Percentiles rank a stretch among this genome's conserved stretches.
phyloP scores from a whole-genome alignment of 2,888 invertebrate genomes.

The Diarsia mendica region DNA sequence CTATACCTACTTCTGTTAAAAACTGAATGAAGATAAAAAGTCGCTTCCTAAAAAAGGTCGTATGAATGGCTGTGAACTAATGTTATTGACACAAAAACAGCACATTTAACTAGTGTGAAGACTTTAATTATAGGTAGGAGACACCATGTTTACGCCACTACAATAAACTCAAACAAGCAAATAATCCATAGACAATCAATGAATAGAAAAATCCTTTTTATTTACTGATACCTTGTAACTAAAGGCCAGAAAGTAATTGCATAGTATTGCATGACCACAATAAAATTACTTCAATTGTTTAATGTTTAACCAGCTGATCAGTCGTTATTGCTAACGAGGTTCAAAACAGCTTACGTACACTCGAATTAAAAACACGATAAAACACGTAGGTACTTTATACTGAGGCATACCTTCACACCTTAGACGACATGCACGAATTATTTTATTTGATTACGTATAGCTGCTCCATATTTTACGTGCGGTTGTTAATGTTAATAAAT shows the following conservation, averaged over 20 bases:
- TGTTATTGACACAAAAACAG: constrained; percentile 13
- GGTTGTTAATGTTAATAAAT: background rate
- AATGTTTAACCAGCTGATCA: constrained; percentile 83
- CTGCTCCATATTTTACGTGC: constrained; percentile 11
- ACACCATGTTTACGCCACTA: background rate
- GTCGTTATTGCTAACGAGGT: constrained; percentile 69
- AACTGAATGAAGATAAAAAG: constrained; percentile 45
- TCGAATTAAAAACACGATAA: constrained; percentile 75
- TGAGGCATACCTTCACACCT: constrained; percentile 40
- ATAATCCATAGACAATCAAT: constrained; percentile 38
- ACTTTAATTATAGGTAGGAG: background rate
- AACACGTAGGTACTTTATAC: constrained; percentile 69
- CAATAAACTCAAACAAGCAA: constrained; percentile 17
- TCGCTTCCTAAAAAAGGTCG: constrained; percentile 11
- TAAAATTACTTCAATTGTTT: constrained; percentile 80
- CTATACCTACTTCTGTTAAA: background rate
- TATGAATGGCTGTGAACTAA: constrained; percentile 9
- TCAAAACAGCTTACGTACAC: constrained; percentile 75
- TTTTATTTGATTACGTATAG: constrained; percentile 48
- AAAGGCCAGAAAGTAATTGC: constrained; percentile 68
- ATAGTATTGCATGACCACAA: constrained; percentile 70
- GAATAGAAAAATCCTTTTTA: constrained; percentile 29
- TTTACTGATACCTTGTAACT: constrained; percentile 64
- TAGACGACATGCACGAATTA: constrained; percentile 40
- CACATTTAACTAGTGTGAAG: background rate